phyloP scores from a whole-genome alignment of 1,140 invertebrate species.

The Papilio dardanus region DNA sequence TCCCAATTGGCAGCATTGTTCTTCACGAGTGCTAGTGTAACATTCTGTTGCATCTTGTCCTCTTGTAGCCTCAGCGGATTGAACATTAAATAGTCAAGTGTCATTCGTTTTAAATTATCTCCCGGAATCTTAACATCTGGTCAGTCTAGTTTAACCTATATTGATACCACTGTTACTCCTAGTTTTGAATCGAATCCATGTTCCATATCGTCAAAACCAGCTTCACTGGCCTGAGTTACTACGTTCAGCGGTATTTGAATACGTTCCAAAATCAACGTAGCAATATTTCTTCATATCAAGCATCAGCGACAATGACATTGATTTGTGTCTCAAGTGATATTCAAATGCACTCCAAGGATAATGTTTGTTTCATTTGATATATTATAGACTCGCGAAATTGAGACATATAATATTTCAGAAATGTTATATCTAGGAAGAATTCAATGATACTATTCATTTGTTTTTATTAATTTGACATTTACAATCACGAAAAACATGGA shows the following conservation, averaged over 20 bases:
- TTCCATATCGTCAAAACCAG: not conserved
- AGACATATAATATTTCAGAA: conserved; percentile 12
- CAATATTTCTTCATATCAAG: conserved; percentile 27
- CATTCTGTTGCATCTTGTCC: too few relatives aligned
- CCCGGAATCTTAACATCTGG: not conserved
- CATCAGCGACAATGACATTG: conserved; percentile 27
- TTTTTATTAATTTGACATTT: conserved; percentile 6
- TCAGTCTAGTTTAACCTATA: not conserved
- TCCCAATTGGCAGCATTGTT: too few relatives aligned
- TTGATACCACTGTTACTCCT: not conserved
- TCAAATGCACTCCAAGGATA: conserved; percentile 24
- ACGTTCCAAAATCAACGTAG: not conserved
- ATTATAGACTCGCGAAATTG: not conserved
- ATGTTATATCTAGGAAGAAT: conserved; percentile 15
- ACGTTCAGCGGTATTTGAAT: not conserved
- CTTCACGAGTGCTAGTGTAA: too few relatives aligned
- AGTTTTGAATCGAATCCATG: not conserved
- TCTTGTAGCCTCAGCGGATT: not conserved
- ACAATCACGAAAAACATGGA: not conserved
- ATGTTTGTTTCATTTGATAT: not conserved
- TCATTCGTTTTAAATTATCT: not conserved
- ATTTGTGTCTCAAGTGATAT: conserved; percentile 33
- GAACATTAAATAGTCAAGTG: not conserved
- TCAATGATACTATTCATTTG: not conserved
- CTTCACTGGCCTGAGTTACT: not conserved